phyloP scores from a whole-genome alignment of 2,888 invertebrate species.

The Coelogynopora nodosa region DNA sequence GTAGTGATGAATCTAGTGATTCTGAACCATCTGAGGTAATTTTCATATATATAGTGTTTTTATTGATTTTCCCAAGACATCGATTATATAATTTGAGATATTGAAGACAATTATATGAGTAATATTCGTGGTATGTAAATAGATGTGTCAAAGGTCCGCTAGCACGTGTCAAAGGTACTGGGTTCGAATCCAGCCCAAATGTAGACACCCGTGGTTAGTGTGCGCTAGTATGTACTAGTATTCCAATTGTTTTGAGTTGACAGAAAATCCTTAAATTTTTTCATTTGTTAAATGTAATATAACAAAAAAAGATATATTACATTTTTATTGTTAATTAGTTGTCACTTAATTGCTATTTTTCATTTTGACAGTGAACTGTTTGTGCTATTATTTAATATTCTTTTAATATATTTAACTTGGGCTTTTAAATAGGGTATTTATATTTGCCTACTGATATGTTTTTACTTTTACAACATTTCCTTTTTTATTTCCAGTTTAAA shows the following conservation, averaged over 20 bases:
- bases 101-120: background rate
- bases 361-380: background rate
- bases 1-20: background rate
- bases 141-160: background rate
- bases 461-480: background rate
- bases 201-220: background rate
- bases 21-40: background rate
- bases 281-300: background rate
- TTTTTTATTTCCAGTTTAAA: background rate
- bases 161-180: too few relatives aligned
- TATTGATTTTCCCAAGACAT: background rate
- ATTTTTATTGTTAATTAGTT: background rate
- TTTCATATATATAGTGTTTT: background rate
- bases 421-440: background rate
- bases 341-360: background rate
- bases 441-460: background rate
- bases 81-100: background rate
- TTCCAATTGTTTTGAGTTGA: background rate
- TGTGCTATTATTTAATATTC: background rate
- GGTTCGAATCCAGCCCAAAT: background rate
- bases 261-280: background rate
- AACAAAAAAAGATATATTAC: background rate
- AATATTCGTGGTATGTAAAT: background rate
- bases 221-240: background rate
- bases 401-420: background rate